Evolutionary conservation across 2,888 invertebrate species (phyloP).

Genomic region (Andricus quercusramuli): DNA sequence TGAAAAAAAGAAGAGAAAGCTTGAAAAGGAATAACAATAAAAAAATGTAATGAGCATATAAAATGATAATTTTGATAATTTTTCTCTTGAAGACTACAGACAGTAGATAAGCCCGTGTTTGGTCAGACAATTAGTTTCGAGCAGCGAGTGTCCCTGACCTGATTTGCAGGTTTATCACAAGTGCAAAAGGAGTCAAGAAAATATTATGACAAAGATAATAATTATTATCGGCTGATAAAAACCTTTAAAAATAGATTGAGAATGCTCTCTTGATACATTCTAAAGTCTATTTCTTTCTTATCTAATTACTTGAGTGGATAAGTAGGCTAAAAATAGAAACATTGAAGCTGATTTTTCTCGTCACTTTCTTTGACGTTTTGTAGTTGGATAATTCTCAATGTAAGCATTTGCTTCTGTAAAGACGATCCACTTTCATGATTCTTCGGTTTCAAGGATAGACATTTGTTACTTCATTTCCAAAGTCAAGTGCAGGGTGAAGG

Average conservation of each 20-base stretch:
- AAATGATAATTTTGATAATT: neutral
- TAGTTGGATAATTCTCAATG: neutral
- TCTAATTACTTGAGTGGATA: neutral
- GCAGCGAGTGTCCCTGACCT: neutral
- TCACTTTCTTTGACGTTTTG: neutral
- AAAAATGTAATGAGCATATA: neutral
- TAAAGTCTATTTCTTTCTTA: constrained; percentile 17
- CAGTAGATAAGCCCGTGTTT: constrained; percentile 15
- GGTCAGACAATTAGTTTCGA: constrained; percentile 15
- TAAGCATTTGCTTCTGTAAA: neutral
- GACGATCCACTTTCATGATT: constrained; percentile 24
- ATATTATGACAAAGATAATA: constrained; percentile 6
- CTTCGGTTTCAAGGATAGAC: constrained; percentile 1
- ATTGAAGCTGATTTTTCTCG: neutral
- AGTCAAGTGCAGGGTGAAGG: constrained; percentile 30
- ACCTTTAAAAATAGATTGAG: neutral
- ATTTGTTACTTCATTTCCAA: constrained; percentile 12
- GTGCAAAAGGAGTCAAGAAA: neutral
- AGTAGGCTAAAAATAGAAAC: neutral
- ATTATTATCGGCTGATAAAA: neutral
- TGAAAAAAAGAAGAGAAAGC: too few species aligned
- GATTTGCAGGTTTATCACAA: constrained; percentile 15
- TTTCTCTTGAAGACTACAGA: neutral
- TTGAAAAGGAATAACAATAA: neutral
- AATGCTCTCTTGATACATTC: neutral